Evolutionary conservation across 2,113 vertebrate species (phyloP), one percentile per base, ranked within the genome.

Genomic region (Meles meles): DNA sequence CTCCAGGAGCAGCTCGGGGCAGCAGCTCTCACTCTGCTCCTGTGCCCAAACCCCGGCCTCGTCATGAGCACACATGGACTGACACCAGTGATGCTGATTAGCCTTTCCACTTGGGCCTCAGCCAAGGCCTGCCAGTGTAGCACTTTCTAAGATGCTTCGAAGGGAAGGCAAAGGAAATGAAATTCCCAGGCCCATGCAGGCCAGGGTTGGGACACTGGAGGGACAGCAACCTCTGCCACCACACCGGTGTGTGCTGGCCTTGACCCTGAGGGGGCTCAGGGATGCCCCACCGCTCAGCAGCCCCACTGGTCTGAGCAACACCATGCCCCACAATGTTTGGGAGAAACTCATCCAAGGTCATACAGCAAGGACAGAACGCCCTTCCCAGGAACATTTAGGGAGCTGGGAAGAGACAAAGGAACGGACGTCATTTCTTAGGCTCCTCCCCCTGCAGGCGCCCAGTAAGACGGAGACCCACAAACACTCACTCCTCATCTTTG

Each of bases 401-500:
- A 74, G 31, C 18, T 29, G 44, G 17, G 47, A n/a, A 71, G 71
- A 52, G 52, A 76, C 4, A 49, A 49, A 21, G 29, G 44, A 47
- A 57, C 47, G 1, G 7, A 2, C 39, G n/a, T 11, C 39, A 37
- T 6, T 59, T 61, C 25, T 27, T 15, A 6, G 21, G 74, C 77
- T 42, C 44, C 8, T 17, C 63, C 15, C 15, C 8, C 7, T 59
- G 49, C 69, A 37, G 63, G 21, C 0, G 27, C 42, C 4, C 61
- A 61, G 44, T 0, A 7, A 59, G 71, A 74, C 57, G 15, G 17
- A 80, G 55, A 49, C 3, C 61, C 2, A 18, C 47, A 9, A 42
- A 72, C 95, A 99, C 99, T 99, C 98, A 99, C 99, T 99, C 99
- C 98, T 99, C 99, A 3, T 99, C 99, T 97, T 99, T 99, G 99